These are phyloP conservation scores for Coluber constrictor DNA, from an alignment of 2,797 vertebrate species.

Conservation along the genomic window DNA sequence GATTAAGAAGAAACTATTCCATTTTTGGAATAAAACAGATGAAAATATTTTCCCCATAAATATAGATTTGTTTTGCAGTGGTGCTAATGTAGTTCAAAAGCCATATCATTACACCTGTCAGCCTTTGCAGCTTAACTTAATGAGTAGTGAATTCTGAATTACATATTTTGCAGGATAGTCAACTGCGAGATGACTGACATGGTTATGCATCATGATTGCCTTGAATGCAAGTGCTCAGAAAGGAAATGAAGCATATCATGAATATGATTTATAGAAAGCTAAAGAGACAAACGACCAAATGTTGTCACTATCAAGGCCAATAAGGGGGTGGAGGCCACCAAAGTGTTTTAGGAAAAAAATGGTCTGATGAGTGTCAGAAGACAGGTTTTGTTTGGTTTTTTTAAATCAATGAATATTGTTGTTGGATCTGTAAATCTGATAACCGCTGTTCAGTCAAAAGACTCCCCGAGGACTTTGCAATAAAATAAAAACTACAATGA, in stretches of 20 bases:
- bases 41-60: conserved; percentile 22
- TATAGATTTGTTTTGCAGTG: conserved; percentile 30
- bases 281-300: conserved; percentile 52
- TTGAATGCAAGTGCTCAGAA: conserved; percentile 33
- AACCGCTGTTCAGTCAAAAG: neutral
- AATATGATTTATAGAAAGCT: conserved; percentile 59
- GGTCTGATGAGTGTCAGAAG: neutral
- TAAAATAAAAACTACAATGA: neutral
- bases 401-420: neutral
- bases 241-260: conserved; percentile 60
- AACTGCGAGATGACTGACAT: conserved; percentile 32
- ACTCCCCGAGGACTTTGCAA: neutral
- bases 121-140: conserved; percentile 10
- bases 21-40: neutral
- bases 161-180: conserved; percentile 41
- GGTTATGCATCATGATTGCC: conserved; percentile 28
- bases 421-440: neutral
- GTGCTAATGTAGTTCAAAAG: conserved; percentile 26
- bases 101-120: conserved; percentile 3
- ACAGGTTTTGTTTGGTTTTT: neutral
- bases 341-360: neutral
- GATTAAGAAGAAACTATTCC: neutral
- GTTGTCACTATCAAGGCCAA: neutral
- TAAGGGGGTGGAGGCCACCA: neutral
- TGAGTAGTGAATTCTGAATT: conserved; percentile 38